A percentile compares a stretch with the other conserved stretches of the same genome.
phyloP scores from a whole-genome alignment of 2,888 invertebrate genomes.

The Nephrotoma guestfalica region DNA sequence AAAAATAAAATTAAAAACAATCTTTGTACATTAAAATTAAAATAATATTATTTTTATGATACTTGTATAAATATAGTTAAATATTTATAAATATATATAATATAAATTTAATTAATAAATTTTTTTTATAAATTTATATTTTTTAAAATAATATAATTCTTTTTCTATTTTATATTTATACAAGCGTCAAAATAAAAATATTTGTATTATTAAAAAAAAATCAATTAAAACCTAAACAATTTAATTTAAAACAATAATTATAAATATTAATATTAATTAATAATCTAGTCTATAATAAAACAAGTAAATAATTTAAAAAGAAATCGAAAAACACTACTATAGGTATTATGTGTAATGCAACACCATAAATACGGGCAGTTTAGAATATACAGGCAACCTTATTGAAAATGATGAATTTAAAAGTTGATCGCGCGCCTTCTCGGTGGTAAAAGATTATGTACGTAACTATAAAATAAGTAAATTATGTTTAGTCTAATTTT shows the following conservation, averaged over 20 bases:
- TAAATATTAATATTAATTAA: background rate
- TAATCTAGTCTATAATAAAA: background rate
- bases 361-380: background rate
- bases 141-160: background rate
- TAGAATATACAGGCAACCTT: background rate
- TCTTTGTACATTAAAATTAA: background rate
- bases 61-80: background rate
- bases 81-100: background rate
- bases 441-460: background rate
- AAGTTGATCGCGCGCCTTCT: background rate
- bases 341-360: background rate
- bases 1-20: background rate
- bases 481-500: background rate
- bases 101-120: background rate
- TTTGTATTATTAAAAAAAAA: background rate
- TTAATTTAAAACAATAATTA: background rate
- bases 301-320: background rate
- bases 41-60: background rate
- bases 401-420: background rate
- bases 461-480: background rate
- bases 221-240: background rate
- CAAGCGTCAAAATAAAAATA: background rate
- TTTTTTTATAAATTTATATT: background rate
- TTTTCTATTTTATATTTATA: background rate
- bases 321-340: background rate